phyloP scores from a whole-genome alignment of 2,888 invertebrate genomes.

The Orgyia antiqua region DNA sequence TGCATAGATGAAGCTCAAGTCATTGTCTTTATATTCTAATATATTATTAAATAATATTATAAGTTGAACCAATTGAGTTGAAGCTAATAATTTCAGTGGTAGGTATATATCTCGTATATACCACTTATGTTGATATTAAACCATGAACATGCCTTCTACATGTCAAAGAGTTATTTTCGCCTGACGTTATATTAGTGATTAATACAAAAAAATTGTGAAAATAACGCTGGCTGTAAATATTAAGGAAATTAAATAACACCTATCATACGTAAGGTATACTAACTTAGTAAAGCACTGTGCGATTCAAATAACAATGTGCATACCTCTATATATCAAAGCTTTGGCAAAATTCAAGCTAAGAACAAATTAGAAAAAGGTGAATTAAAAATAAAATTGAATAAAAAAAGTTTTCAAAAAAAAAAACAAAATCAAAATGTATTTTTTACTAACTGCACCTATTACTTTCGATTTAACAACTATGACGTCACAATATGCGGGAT shows the following conservation, averaged over 20 bases:
- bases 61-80: conserved; percentile 26
- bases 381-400: too few species aligned
- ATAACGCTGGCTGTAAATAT: conserved; percentile 40
- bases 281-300: conserved; percentile 23
- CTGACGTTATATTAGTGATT: conserved; percentile 34
- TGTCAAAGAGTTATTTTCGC: conserved; percentile 46
- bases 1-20: conserved; percentile 65
- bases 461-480: too few species aligned
- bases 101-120: conserved; percentile 14
- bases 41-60: conserved; percentile 26
- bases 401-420: too few species aligned
- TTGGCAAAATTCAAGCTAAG: too few species aligned
- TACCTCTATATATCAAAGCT: too few species aligned
- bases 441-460: too few species aligned
- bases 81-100: conserved; percentile 33
- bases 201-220: conserved; percentile 26
- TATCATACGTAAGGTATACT: conserved; percentile 43
- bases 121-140: conserved; percentile 32
- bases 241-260: conserved; percentile 31
- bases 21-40: conserved; percentile 44
- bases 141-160: conserved; percentile 70
- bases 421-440: too few species aligned
- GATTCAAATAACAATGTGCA: too few species aligned
- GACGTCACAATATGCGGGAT: too few species aligned
- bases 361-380: too few species aligned